Evolutionary conservation across 2,888 invertebrate genomes (phyloP).

Genomic region (Zygogramma bicolorata): DNA sequence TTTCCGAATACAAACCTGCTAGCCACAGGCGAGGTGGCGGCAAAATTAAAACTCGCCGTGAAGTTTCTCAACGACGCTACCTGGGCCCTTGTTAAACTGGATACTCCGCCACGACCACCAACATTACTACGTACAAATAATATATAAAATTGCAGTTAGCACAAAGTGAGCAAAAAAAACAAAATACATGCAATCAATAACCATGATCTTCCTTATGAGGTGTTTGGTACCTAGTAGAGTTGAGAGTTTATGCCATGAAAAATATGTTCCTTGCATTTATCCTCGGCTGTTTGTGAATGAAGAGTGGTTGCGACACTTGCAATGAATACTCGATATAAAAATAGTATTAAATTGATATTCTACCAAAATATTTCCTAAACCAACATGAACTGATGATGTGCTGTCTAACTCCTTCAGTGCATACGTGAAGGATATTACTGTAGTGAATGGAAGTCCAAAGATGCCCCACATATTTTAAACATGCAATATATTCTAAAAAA

Average conservation of each 20-base stretch:
- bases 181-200: background rate
- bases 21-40: slow-evolving; percentile 65
- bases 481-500: slow-evolving; percentile 14
- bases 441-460: background rate
- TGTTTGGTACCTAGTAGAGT: too few species aligned
- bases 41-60: slow-evolving; percentile 70
- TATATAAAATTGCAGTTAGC: slow-evolving; percentile 27
- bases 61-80: slow-evolving; percentile 70
- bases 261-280: too few species aligned
- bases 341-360: too few species aligned
- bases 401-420: too few species aligned
- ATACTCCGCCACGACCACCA: slow-evolving; percentile 70
- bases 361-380: too few species aligned
- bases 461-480: slow-evolving; percentile 20
- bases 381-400: too few species aligned
- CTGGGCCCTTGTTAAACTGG: slow-evolving; percentile 71
- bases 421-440: too few species aligned
- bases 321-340: too few species aligned
- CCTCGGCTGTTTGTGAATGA: too few species aligned
- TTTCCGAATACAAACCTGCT: slow-evolving; percentile 64
- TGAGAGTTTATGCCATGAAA: too few species aligned
- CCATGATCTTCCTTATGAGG: background rate
- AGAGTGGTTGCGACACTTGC: too few species aligned
- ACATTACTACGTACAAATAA: slow-evolving; percentile 61
- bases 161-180: slow-evolving; percentile 14